These are phyloP conservation scores for Axinella damicornis DNA, from an alignment of 37 sponge, comb jelly and placozoan genomes.

Conservation along the genomic window DNA sequence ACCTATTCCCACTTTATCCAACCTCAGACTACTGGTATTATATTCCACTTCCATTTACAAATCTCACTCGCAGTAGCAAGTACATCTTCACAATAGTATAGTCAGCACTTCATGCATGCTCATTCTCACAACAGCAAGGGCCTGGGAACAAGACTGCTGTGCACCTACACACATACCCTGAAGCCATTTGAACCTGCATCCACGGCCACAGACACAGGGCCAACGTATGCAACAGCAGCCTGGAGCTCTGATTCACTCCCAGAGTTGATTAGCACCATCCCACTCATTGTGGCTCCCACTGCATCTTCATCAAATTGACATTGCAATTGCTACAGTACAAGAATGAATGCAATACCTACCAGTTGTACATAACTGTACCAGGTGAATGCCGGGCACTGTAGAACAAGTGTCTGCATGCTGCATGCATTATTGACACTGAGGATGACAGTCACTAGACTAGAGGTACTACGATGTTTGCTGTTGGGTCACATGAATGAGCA, in stretches of 20 bases:
- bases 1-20: no score
- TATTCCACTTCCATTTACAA: no score
- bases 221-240: constrained; percentile 48
- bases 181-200: constrained; percentile 44
- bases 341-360: background rate
- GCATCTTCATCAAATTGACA: constrained; percentile 34
- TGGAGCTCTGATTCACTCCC: constrained; percentile 54
- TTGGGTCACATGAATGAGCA: no score
- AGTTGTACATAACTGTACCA: no score
- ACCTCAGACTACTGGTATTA: no score
- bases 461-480: no score
- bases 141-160: background rate
- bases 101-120: background rate
- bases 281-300: constrained; percentile 44
- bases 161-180: constrained; percentile 24
- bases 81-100: background rate
- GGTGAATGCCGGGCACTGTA: no score
- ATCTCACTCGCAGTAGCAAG: no score
- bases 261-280: constrained; percentile 33
- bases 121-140: background rate
- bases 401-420: no score
- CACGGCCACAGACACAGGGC: constrained; percentile 53
- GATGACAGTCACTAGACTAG: no score
- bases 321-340: constrained; percentile 35
- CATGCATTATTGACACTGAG: no score